phyloP scores from a whole-genome alignment of 1,140 invertebrate genomes.

The Papilio polytes region DNA sequence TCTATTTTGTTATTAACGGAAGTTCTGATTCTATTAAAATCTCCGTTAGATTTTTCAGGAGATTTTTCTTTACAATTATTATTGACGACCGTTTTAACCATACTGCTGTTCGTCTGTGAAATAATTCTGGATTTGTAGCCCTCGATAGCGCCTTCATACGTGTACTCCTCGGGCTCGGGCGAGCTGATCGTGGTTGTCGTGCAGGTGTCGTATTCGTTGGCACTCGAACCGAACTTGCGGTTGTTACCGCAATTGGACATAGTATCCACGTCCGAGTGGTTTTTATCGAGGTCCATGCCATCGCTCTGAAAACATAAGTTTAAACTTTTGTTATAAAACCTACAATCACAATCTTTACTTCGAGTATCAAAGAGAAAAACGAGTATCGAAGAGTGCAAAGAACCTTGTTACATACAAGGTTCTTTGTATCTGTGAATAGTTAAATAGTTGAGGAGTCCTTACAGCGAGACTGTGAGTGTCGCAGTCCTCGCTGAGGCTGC shows the following conservation, averaged over 20 bases:
- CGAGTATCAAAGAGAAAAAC: not conserved
- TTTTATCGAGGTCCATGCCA: conserved; percentile 87
- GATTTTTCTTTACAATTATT: conserved; percentile 78
- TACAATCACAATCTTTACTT: not conserved
- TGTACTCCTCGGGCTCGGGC: conserved; percentile 90
- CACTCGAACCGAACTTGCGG: conserved; percentile 80
- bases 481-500: conserved; percentile 89
- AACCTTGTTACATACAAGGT: too few species aligned
- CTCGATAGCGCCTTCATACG: conserved; percentile 93
- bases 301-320: conserved; percentile 84
- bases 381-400: too few species aligned
- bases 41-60: conserved; percentile 74
- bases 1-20: conserved; percentile 82
- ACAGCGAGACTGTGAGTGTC: conserved; percentile 89
- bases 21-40: conserved; percentile 78
- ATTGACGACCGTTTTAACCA: conserved; percentile 74
- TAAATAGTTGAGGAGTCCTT: conserved; percentile 59
- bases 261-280: conserved; percentile 86
- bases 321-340: not conserved
- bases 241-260: conserved; percentile 78
- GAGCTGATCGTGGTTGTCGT: conserved; percentile 86
- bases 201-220: conserved; percentile 86
- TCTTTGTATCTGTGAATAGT: not conserved
- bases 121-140: conserved; percentile 91
- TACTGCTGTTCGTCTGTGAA: conserved; percentile 78